Percentiles rank a stretch among this genome's conserved stretches.
Conservation (phyloP, 2,888 invertebrate genomes). For the Cantharis rustica region DNA sequence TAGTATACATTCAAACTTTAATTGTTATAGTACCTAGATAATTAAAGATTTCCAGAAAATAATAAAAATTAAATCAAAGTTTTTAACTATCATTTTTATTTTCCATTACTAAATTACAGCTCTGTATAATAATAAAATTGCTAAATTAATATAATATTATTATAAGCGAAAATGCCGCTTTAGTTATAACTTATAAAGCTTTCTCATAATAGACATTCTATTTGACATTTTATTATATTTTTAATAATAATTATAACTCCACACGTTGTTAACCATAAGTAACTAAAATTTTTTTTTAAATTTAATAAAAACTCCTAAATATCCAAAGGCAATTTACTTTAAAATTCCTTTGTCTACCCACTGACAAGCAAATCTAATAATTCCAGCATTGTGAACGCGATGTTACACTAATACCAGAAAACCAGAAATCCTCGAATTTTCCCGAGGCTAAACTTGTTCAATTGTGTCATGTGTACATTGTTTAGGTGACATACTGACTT, state of each 20-base stretch:
- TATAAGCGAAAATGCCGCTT: background rate
- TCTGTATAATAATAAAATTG: background rate
- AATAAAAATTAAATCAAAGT: no score
- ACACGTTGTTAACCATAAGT: background rate
- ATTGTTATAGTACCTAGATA: no score
- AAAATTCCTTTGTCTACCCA: conserved; percentile 15
- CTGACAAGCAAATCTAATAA: conserved; percentile 35
- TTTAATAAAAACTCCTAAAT: conserved; percentile 5
- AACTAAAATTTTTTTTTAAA: background rate
- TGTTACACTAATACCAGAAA: conserved; percentile 16
- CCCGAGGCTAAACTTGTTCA: conserved; percentile 23
- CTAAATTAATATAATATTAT: background rate
- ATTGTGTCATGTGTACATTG: conserved; percentile 28
- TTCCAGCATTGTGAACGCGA: conserved; percentile 32
- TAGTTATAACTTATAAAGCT: no score
- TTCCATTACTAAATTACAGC: background rate
- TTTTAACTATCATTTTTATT: background rate
- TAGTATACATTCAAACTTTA: background rate
- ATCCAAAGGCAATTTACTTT: conserved; percentile 13
- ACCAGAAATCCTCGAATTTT: conserved; percentile 10
- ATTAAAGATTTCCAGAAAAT: no score
- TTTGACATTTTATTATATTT: background rate
- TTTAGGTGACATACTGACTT: conserved; percentile 14
- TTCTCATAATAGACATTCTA: background rate
- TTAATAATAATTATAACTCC: background rate